Evolutionary conservation across 2,797 vertebrate species (phyloP).

Genomic region (Okamejei kenojei): DNA sequence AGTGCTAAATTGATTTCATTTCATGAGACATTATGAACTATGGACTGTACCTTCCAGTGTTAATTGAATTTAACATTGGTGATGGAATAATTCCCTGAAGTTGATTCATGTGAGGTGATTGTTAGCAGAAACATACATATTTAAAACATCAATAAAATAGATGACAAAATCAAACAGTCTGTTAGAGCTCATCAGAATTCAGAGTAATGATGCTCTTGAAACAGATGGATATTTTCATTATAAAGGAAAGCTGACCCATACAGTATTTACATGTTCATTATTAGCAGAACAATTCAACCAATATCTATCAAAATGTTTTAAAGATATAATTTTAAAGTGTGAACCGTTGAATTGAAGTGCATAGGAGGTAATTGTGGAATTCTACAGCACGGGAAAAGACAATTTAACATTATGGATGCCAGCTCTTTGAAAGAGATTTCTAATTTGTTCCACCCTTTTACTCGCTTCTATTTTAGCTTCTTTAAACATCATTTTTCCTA

Average conservation of each 20-base stretch:
- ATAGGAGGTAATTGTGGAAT: neutral
- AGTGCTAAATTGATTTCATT: neutral
- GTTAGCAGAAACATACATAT: neutral
- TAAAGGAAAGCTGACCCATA: conserved; percentile 6
- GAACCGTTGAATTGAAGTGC: neutral
- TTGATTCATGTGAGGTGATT: neutral
- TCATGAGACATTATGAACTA: neutral
- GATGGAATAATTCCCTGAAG: neutral
- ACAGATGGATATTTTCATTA: conserved; percentile 20
- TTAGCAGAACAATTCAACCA: neutral
- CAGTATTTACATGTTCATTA: conserved; percentile 15
- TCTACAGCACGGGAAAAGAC: neutral
- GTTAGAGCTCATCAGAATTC: conserved; percentile 3
- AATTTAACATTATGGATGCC: neutral
- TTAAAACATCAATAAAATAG: neutral
- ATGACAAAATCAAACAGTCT: neutral
- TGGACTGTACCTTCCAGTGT: too few relatives aligned
- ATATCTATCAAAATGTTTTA: neutral
- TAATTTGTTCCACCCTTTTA: neutral
- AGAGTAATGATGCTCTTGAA: neutral
- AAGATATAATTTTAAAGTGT: neutral
- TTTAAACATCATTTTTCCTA: neutral
- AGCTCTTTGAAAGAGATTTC: neutral
- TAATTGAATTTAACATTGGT: neutral
- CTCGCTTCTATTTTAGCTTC: neutral